Conservation (phyloP, 2,797 vertebrate species). For the Gadopsis marmoratus region DNA sequence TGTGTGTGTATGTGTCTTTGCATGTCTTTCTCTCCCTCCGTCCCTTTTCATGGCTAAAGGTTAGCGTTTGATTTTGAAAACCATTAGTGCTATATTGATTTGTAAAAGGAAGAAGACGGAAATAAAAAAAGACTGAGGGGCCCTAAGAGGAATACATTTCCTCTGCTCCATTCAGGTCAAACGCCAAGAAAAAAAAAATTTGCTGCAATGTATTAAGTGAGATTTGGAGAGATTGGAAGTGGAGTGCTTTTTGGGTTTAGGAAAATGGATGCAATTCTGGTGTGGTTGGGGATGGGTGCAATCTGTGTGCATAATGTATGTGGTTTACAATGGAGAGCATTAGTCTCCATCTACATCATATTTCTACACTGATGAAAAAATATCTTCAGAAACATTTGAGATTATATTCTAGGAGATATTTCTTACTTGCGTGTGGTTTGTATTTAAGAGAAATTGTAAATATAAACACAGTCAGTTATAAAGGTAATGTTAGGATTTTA, state of each 20-base stretch:
- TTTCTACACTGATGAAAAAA: neutral
- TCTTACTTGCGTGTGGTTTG: neutral
- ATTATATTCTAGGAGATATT: neutral
- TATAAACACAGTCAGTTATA: neutral
- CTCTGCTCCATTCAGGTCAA: conserved; percentile 38
- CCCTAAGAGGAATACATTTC: conserved; percentile 40
- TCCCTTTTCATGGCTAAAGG: conserved; percentile 62
- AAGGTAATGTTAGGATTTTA: too few relatives aligned
- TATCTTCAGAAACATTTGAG: too few relatives aligned
- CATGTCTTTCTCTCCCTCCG: conserved; percentile 8
- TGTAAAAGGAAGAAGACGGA: conserved; percentile 42
- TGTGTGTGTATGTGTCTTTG: conserved; percentile 15
- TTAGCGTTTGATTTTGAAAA: conserved; percentile 71
- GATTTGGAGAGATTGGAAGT: conserved; percentile 5
- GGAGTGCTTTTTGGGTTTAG: neutral
- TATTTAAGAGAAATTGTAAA: neutral
- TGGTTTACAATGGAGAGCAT: neutral
- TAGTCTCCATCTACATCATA: neutral
- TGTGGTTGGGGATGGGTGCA: neutral
- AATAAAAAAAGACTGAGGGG: conserved; percentile 37
- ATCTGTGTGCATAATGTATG: neutral
- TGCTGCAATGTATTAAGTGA: neutral
- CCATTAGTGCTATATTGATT: conserved; percentile 72
- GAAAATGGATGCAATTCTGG: conserved; percentile 1
- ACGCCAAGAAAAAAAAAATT: conserved; percentile 8